Evolutionary conservation across 2,797 vertebrate species (phyloP).

Genomic region (Ptychobarbus kaznakovi): DNA sequence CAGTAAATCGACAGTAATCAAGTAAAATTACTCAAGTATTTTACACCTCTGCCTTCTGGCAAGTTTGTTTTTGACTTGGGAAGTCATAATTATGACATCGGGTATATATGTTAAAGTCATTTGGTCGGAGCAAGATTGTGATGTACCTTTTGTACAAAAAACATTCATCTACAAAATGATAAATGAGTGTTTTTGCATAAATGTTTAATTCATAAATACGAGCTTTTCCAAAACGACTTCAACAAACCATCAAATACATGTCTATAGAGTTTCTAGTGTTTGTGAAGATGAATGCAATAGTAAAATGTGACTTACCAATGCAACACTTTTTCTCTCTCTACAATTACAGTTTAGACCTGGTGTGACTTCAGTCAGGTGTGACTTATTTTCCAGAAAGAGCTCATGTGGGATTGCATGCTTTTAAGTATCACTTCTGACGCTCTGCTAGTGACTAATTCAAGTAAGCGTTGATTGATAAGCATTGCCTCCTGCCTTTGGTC

Average conservation of each 20-base stretch:
- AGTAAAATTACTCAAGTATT: too few relatives aligned
- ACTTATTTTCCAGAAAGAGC: neutral
- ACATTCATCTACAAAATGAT: too few relatives aligned
- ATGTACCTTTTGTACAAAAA: too few relatives aligned
- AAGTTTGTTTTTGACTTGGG: too few relatives aligned
- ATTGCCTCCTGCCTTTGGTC: conserved; percentile 24
- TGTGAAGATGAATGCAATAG: neutral
- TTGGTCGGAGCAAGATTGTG: too few relatives aligned
- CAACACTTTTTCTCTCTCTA: neutral
- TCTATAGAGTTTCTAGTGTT: neutral
- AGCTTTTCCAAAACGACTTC: neutral
- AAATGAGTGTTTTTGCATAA: too few relatives aligned
- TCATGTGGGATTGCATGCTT: neutral
- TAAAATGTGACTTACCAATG: neutral
- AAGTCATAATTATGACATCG: too few relatives aligned
- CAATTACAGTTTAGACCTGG: neutral
- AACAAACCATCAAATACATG: neutral
- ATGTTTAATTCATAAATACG: too few relatives aligned
- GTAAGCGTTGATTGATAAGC: conserved; percentile 44
- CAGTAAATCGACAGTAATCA: too few relatives aligned
- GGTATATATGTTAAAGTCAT: too few relatives aligned
- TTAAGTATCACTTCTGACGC: neutral
- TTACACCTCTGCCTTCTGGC: too few relatives aligned
- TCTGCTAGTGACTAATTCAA: conserved; percentile 40
- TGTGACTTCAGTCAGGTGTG: neutral